These are phyloP conservation scores for Blennius ocellaris DNA, from an alignment of 2,113 vertebrate genomes.

Conservation along the genomic window DNA sequence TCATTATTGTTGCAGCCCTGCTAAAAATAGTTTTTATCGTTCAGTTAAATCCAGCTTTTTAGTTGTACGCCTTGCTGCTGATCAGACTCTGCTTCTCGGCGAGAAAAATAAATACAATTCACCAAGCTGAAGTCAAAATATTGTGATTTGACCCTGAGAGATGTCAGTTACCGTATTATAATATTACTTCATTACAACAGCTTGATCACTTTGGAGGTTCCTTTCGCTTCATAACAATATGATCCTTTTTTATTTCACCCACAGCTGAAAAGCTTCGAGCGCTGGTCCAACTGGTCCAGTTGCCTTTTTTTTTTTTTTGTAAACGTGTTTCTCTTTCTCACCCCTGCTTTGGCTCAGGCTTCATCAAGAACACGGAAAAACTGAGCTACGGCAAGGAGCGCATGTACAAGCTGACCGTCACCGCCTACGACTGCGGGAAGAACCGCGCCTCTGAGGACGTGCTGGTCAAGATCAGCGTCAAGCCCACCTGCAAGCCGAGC, in stretches of 20 bases:
- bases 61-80: no score
- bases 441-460: conserved; percentile 94
- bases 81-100: no score
- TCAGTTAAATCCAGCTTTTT: no score
- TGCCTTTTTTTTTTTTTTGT: no score
- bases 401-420: conserved; percentile 95
- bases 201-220: background rate
- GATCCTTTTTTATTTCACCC: background rate
- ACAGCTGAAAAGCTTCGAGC: conserved; percentile 13
- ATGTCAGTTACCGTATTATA: background rate
- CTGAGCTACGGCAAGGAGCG: conserved; percentile 92
- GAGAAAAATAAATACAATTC: no score
- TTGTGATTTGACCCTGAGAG: background rate
- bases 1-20: no score
- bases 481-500: conserved; percentile 94
- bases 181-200: background rate
- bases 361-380: conserved; percentile 96
- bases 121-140: background rate
- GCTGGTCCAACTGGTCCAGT: background rate
- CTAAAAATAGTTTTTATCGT: no score
- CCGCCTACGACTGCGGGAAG: conserved; percentile 97
- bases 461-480: conserved; percentile 94
- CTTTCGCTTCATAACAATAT: background rate
- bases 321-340: background rate
- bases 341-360: conserved; percentile 81